Evolutionary conservation across 1,140 invertebrate species (phyloP), one percentile per base, ranked within the genome.

Genomic region (Anastrepha ludens): DNA sequence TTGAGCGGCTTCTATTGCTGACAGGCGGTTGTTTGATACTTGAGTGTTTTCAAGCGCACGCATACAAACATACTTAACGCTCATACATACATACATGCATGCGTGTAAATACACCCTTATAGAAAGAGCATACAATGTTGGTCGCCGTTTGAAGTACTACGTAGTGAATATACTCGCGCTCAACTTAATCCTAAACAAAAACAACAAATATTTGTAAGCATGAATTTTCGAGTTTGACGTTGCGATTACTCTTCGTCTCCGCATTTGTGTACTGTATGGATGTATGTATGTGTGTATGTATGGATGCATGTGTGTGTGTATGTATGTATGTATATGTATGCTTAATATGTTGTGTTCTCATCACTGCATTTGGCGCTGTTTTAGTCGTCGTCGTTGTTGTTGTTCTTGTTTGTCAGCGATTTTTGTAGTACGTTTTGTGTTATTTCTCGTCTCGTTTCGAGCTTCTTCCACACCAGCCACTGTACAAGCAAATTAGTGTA

Each of bases 401-500:
- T n/a, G 64, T 11, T 47, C 17, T 41, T 86, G 64, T 81, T 88
- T 78, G 67, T 78, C 55, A 2, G 62, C 65, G 9, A 13, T 60
- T 87, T 87, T 87, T 87, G 39, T 70, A 70, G n/a, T 85, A 85
- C 41, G 55, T 65, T 86, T 88, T 17, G 60, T 78, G 87, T 88
- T 88, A 81, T 86, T 87, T 85, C 70, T 64, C 39, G 62, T 88
- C 60, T 85, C 47, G 50, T 86, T 87, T 89, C 87, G 81, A 88
- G 88, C 88, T 88, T 89, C 86, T 87, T 89, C 58, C 87, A 88
- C 87, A 70, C 50, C 87, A 88, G 88, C 88, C 88, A 87, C 88
- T 88, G 88, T 88, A 85, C 87, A 74, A 85, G 85, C 87, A 86
- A 78, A 86, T 89, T 89, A 89, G 88, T 89, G 88, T 89, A 87